These are phyloP conservation scores for Pelochelys cantorii DNA, from an alignment of 2,797 vertebrate species.

Conservation along the genomic window DNA sequence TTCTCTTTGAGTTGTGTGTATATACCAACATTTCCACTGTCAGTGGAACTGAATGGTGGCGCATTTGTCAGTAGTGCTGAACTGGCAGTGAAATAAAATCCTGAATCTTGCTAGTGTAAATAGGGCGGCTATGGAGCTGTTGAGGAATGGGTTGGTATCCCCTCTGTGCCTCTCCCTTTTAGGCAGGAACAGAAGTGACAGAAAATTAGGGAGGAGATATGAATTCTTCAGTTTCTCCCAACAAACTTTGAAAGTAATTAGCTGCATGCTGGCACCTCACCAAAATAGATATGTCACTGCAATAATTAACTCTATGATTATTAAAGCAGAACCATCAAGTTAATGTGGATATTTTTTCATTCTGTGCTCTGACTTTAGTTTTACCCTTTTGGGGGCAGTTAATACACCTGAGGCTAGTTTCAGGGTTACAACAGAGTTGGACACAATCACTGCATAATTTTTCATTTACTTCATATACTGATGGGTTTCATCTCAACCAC, in stretches of 20 bases:
- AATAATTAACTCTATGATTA: not conserved
- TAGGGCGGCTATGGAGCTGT: not conserved
- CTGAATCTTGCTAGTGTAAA: not conserved
- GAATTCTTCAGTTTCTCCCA: not conserved
- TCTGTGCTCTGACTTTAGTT: not conserved
- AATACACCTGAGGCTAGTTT: not conserved
- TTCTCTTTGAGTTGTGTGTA: not conserved
- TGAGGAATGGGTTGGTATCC: not conserved
- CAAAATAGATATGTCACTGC: not conserved
- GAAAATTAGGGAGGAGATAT: not conserved
- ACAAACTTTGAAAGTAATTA: not conserved
- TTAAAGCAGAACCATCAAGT: too few species aligned
- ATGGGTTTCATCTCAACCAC: not conserved
- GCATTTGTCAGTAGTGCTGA: not conserved
- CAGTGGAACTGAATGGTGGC: not conserved
- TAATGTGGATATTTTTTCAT: not conserved
- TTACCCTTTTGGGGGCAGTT: not conserved
- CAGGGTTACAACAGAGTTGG: not conserved
- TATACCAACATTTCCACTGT: not conserved
- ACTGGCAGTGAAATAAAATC: not conserved
- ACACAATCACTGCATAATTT: not conserved
- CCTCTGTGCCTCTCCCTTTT: not conserved
- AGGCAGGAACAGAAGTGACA: not conserved
- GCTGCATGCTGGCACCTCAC: not conserved
- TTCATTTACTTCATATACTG: not conserved